Evolutionary conservation across 2,888 invertebrate species (phyloP).

Genomic region (Tigriopus californicus): DNA sequence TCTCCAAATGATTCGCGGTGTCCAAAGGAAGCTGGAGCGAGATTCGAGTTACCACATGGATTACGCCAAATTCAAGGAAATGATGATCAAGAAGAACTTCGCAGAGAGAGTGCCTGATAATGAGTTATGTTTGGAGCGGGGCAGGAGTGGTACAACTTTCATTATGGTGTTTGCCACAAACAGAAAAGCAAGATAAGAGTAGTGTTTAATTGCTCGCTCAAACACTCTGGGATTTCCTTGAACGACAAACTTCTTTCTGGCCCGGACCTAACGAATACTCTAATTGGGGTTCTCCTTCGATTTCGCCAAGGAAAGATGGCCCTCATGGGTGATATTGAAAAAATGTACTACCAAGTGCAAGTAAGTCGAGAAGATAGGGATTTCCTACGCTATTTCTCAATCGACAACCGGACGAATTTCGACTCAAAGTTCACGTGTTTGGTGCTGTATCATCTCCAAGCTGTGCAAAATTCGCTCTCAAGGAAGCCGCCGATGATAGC

Average conservation of each 20-base stretch:
- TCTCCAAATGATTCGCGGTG: too few relatives aligned
- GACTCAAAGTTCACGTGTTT: conserved; percentile 15
- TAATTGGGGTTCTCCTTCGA: background rate
- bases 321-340: background rate
- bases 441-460: conserved; percentile 4
- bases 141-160: background rate
- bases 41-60: too few relatives aligned
- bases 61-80: too few relatives aligned
- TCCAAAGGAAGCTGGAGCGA: too few relatives aligned
- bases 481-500: background rate
- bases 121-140: too few relatives aligned
- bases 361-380: conserved; percentile 4
- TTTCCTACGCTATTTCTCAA: conserved; percentile 8
- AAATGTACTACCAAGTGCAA: conserved; percentile 2
- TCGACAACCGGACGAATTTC: background rate
- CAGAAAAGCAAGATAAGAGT: background rate
- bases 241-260: background rate
- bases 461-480: background rate
- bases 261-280: background rate
- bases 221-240: background rate
- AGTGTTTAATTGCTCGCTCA: background rate
- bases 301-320: background rate
- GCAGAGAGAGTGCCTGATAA: too few relatives aligned
- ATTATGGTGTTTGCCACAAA: background rate
- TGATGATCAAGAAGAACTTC: too few relatives aligned